Evolutionary conservation across 2,113 vertebrate species (phyloP).

Genomic region (Microtus richardsoni): DNA sequence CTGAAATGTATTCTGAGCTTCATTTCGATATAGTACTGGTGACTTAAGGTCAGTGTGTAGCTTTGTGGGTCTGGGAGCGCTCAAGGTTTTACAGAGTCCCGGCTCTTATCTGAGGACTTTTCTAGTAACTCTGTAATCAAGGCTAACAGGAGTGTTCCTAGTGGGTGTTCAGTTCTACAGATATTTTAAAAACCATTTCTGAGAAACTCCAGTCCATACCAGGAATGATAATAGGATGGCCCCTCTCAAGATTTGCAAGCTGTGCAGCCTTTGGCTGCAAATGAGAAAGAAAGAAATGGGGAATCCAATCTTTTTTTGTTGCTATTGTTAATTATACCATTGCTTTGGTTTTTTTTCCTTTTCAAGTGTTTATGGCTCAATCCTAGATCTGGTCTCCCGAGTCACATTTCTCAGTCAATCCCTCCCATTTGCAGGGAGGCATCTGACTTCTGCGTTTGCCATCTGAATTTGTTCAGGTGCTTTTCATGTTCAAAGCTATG

Average conservation of each 20-base stretch:
- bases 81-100: slow-evolving; percentile 19
- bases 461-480: slow-evolving; percentile 63
- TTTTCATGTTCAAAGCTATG: slow-evolving; percentile 45
- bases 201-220: slow-evolving; percentile 68
- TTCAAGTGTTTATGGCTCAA: slow-evolving; percentile 64
- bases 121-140: slow-evolving; percentile 18
- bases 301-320: slow-evolving; percentile 19
- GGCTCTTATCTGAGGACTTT: slow-evolving; percentile 47
- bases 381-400: slow-evolving; percentile 63
- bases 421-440: slow-evolving; percentile 44
- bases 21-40: slow-evolving; percentile 20
- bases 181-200: slow-evolving; percentile 56
- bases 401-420: slow-evolving; percentile 60
- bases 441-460: background rate
- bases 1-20: background rate
- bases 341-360: slow-evolving; percentile 13
- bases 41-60: background rate
- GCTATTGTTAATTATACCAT: slow-evolving; percentile 55
- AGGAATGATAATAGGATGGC: slow-evolving; percentile 66
- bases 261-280: slow-evolving; percentile 53
- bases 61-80: background rate
- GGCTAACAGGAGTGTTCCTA: slow-evolving; percentile 14
- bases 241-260: slow-evolving; percentile 69
- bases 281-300: background rate
- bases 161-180: slow-evolving; percentile 24